Evolutionary conservation across 1,140 invertebrate species (phyloP), one percentile per base, ranked within the genome.

Genomic region (Holcopasites calliopsidis): DNA sequence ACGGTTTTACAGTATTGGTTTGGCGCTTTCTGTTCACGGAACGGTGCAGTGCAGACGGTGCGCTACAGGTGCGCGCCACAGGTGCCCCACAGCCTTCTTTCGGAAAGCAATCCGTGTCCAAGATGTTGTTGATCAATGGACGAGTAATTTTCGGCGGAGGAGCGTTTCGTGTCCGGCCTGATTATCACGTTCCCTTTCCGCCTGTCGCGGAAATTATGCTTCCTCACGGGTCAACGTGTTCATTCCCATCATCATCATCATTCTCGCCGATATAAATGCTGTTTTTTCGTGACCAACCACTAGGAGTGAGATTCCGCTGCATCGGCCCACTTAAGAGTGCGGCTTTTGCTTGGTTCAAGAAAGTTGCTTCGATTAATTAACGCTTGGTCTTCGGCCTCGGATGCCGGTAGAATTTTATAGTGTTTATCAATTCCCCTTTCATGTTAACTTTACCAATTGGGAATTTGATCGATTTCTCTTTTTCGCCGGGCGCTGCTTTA

Each of bases 21-120:
- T 38, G 40, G 38, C 18, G 40, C 26, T 62, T 62, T 31, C 21
- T n/a, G 23, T 40, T 35, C 49, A 47, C 47, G 28, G 35, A 62
- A 28, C 18, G 50, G 38, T 35, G 38, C 13, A n/a, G 71, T 65
- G 28, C 54, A 52, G 28, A 65, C 33, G 52, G 50, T 66, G 61
- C 71, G 71, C 71, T 61, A 73, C 71, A 73, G 71, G 71, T 73
- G 71, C 61, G 50, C 71, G 21, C 71, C 71, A 73, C 61, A 73
- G 71, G 71, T 73, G 71, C 71, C 31, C 38, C 40, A 18, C 7
- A 23, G 35, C 10, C 61, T 44, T 65, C 61, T 55, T 73, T 65
- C 71, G 49, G 47, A 31, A 50, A 73, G 71, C 28, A 64, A 73
- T 73, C 70, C 70, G 60, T 31, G 61, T 44, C 33, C 71, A 55